A percentile compares a stretch with the other conserved stretches of the same genome.
Conservation (phyloP, 2,888 invertebrate genomes). For the Chrysomela aeneicollis region DNA sequence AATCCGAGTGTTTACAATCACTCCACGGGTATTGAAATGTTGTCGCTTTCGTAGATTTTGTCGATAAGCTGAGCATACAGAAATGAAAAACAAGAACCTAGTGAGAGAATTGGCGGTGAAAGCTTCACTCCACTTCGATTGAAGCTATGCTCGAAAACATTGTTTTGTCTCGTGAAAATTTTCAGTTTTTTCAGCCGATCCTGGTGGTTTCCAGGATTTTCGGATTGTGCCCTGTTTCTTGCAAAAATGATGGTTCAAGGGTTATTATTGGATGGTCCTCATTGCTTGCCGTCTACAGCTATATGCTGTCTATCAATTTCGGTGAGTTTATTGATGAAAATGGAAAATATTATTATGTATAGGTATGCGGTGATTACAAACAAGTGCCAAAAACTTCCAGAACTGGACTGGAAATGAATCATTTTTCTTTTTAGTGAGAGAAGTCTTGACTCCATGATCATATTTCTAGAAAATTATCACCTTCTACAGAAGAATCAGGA, state of each 20-base stretch:
- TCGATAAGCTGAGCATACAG: background rate
- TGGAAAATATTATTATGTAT: too few relatives aligned
- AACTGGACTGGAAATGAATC: too few relatives aligned
- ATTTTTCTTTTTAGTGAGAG: too few relatives aligned
- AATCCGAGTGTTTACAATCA: slow-evolving; percentile 6
- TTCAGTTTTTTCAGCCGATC: slow-evolving; percentile 31
- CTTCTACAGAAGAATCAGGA: too few relatives aligned
- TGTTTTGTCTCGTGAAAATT: slow-evolving; percentile 16
- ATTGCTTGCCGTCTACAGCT: slow-evolving; percentile 36
- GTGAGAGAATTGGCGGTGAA: background rate
- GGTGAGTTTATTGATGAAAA: slow-evolving; percentile 29
- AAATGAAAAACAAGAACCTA: background rate
- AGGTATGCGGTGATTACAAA: too few relatives aligned
- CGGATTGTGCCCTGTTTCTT: slow-evolving; percentile 39
- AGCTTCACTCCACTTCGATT: background rate
- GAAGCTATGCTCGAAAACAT: background rate
- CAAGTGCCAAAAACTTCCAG: too few relatives aligned
- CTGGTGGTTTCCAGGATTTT: slow-evolving; percentile 30
- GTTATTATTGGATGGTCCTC: slow-evolving; percentile 32
- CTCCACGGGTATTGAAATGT: background rate
- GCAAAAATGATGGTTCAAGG: slow-evolving; percentile 19
- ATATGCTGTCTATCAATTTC: slow-evolving; percentile 30
- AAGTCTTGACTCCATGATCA: too few relatives aligned
- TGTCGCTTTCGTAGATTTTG: background rate
- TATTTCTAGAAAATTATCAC: too few relatives aligned